Evolutionary conservation across 2,888 invertebrate genomes (phyloP).

Genomic region (Baronia brevicornis): DNA sequence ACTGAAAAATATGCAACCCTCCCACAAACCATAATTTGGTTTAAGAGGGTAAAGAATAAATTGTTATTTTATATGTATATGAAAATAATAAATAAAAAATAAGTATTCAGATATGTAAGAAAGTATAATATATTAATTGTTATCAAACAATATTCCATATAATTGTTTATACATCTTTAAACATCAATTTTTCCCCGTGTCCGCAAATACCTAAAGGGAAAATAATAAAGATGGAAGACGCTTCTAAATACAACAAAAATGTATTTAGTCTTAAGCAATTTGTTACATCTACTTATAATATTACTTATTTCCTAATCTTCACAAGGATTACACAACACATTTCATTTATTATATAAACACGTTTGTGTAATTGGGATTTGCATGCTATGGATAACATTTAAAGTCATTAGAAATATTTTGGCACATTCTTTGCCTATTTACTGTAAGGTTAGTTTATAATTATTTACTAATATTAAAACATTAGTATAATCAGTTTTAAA

Average conservation of each 20-base stretch:
- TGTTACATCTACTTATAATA: conserved; percentile 55
- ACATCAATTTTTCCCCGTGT: conserved; percentile 31
- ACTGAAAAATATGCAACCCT: too few relatives aligned
- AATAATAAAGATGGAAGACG: conserved; percentile 72
- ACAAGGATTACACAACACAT: conserved; percentile 50
- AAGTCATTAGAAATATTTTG: too few relatives aligned
- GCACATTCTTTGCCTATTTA: too few relatives aligned
- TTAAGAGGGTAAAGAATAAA: too few relatives aligned
- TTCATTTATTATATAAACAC: conserved; percentile 50
- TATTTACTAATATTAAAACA: too few relatives aligned
- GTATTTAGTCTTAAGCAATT: conserved; percentile 63
- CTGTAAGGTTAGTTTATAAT: too few relatives aligned
- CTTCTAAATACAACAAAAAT: conserved; percentile 72
- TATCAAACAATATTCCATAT: background rate
- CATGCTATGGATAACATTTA: too few relatives aligned
- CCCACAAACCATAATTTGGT: too few relatives aligned
- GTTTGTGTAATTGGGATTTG: conserved; percentile 53
- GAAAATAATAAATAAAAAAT: too few relatives aligned
- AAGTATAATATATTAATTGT: conserved; percentile 1
- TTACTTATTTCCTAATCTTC: conserved; percentile 63
- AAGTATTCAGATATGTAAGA: too few relatives aligned
- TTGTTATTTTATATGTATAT: too few relatives aligned
- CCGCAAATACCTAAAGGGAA: conserved; percentile 52
- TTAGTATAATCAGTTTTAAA: too few relatives aligned
- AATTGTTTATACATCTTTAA: conserved; percentile 10